A percentile compares a stretch with the other conserved stretches of the same genome.
These are phyloP conservation scores for Neoseiulus cucumeris DNA, from an alignment of 1,140 invertebrate genomes.

Conservation along the genomic window DNA sequence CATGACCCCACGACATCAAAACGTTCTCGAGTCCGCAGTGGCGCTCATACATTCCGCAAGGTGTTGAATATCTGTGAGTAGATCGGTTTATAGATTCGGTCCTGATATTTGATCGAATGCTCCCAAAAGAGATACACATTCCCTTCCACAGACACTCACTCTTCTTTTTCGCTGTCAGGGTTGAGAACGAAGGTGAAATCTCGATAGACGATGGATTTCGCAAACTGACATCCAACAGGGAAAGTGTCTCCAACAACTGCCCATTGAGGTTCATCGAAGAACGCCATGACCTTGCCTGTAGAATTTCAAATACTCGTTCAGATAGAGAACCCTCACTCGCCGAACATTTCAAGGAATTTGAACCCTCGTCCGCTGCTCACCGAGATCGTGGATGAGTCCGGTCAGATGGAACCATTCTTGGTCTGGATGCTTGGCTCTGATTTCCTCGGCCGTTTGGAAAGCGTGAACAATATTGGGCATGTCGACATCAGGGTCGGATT, in stretches of 20 bases:
- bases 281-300: slow-evolving; percentile 54
- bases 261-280: slow-evolving; percentile 84
- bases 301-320: no score
- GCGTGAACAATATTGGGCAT: slow-evolving; percentile 86
- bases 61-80: slow-evolving; percentile 39
- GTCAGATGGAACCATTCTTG: slow-evolving; percentile 83
- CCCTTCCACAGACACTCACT: no score
- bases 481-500: slow-evolving; percentile 77
- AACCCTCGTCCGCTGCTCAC: no score
- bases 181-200: slow-evolving; percentile 54
- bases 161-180: slow-evolving; percentile 39
- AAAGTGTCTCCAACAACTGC: slow-evolving; percentile 89
- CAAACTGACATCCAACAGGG: slow-evolving; percentile 71
- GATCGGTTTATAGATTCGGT: no score
- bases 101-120: no score
- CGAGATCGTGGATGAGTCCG: slow-evolving; percentile 82
- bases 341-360: no score
- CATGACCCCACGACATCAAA: slow-evolving; percentile 85
- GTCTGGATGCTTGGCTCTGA: slow-evolving; percentile 59
- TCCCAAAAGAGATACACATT: no score
- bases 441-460: slow-evolving; percentile 85
- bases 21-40: slow-evolving; percentile 69
- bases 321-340: no score
- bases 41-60: slow-evolving; percentile 66
- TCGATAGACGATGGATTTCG: slow-evolving; percentile 68